phyloP scores from a whole-genome alignment of 2,888 invertebrate species.

The Drosophila birchii region DNA sequence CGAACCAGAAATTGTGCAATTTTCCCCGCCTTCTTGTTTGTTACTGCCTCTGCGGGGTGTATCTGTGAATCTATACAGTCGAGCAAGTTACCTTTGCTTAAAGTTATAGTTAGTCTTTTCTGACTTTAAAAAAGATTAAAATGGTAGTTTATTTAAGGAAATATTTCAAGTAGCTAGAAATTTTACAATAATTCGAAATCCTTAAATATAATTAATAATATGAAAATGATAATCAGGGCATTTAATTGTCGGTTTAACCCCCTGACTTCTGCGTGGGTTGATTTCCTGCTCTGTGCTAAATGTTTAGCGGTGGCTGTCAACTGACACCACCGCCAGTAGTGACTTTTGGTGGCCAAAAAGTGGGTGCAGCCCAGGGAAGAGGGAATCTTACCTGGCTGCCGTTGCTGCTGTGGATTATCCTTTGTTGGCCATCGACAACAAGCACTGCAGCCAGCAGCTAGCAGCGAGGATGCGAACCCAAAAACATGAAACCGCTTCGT shows the following conservation, averaged over 20 bases:
- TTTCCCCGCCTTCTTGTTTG: slow-evolving; percentile 48
- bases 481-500: slow-evolving; percentile 60
- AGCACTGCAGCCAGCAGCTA: slow-evolving; percentile 45
- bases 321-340: slow-evolving; percentile 19
- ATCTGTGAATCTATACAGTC: slow-evolving; percentile 5
- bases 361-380: slow-evolving; percentile 64
- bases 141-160: no score
- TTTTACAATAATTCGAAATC: no score
- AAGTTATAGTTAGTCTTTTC: not conserved
- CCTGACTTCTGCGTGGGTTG: slow-evolving; percentile 20
- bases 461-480: slow-evolving; percentile 21
- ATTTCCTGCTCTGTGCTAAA: not conserved
- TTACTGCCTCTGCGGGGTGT: slow-evolving; percentile 11
- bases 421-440: slow-evolving; percentile 74
- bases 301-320: slow-evolving; percentile 19
- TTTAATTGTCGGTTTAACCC: not conserved
- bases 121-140: not conserved
- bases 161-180: no score
- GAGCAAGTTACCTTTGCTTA: not conserved
- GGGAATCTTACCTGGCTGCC: slow-evolving; percentile 25
- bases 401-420: slow-evolving; percentile 62
- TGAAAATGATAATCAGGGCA: not conserved
- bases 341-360: slow-evolving; percentile 44
- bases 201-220: not conserved
- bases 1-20: slow-evolving; percentile 64